Conservation (phyloP, 2,797 vertebrate species). For the Dryobates pubescens region DNA sequence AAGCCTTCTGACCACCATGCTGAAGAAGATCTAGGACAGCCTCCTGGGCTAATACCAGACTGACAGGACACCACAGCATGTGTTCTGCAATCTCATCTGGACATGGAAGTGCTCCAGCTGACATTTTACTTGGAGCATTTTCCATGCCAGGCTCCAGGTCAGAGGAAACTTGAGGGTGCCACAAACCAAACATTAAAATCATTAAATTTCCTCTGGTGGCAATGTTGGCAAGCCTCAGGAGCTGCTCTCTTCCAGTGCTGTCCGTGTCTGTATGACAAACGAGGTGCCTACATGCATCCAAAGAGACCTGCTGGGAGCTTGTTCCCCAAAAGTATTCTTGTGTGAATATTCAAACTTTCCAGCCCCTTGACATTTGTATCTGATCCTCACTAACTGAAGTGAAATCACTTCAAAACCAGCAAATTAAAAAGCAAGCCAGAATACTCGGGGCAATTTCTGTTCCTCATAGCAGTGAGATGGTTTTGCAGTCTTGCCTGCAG, state of each 20-base stretch:
- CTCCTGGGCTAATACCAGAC: not conserved
- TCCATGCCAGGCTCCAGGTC: not conserved
- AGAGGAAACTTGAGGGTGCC: not conserved
- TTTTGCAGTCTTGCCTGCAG: not conserved
- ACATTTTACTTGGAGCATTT: not conserved
- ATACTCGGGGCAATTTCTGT: not conserved
- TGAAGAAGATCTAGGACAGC: not conserved
- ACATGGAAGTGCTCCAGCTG: not conserved
- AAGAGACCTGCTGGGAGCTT: not conserved
- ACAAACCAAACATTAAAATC: not conserved
- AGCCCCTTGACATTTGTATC: not conserved
- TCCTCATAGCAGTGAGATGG: not conserved
- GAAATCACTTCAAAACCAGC: not conserved
- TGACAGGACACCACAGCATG: not conserved
- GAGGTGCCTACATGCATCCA: not conserved
- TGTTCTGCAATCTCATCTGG: not conserved
- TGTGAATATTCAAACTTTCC: not conserved
- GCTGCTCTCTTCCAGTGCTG: not conserved
- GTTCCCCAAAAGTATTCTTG: not conserved
- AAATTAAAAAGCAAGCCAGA: not conserved
- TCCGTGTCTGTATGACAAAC: not conserved
- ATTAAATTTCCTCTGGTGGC: too few relatives aligned
- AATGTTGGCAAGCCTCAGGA: rapidly evolving
- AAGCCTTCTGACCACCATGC: not conserved
- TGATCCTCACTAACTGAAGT: not conserved